Evolutionary conservation across 2,888 invertebrate genomes (phyloP).

Genomic region (Trilocha varians): DNA sequence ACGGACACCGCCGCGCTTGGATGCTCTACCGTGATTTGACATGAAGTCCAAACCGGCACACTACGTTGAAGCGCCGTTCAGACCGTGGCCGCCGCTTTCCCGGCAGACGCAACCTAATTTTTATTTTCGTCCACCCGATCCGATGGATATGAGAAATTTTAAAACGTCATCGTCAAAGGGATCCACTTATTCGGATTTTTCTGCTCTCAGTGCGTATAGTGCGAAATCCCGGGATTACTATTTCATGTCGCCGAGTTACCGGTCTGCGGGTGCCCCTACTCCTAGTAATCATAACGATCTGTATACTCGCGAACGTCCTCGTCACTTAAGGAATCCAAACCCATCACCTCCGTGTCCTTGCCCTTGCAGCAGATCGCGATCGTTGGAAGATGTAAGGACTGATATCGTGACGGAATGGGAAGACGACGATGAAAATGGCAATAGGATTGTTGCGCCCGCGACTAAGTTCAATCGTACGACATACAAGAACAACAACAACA

Average conservation of each 20-base stretch:
- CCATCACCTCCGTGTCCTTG: slow-evolving; percentile 60
- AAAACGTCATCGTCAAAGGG: slow-evolving; percentile 59
- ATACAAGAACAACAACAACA: slow-evolving; percentile 39
- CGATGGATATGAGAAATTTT: slow-evolving; percentile 63
- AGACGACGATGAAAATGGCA: slow-evolving; percentile 76
- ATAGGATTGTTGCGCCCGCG: slow-evolving; percentile 66
- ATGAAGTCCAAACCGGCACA: slow-evolving; percentile 77
- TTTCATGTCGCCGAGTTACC: slow-evolving; percentile 79
- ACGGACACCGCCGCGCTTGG: slow-evolving; percentile 52
- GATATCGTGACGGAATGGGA: slow-evolving; percentile 78
- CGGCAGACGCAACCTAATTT: slow-evolving; percentile 65
- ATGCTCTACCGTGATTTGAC: slow-evolving; percentile 70
- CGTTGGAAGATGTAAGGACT: slow-evolving; percentile 81
- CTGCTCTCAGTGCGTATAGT: slow-evolving; percentile 65
- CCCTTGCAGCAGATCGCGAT: slow-evolving; percentile 78
- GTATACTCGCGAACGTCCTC: slow-evolving; percentile 49
- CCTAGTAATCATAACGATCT: slow-evolving; percentile 46
- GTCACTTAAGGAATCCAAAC: slow-evolving; percentile 57
- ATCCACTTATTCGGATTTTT: slow-evolving; percentile 66
- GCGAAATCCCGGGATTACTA: slow-evolving; percentile 70
- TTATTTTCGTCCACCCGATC: slow-evolving; percentile 64
- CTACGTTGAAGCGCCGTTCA: slow-evolving; percentile 64
- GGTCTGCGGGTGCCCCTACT: slow-evolving; percentile 76
- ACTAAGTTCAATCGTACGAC: slow-evolving; percentile 61
- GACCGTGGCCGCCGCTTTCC: slow-evolving; percentile 79